These are phyloP conservation scores for Elegia similella DNA, from an alignment of 2,888 invertebrate genomes.

Conservation along the genomic window DNA sequence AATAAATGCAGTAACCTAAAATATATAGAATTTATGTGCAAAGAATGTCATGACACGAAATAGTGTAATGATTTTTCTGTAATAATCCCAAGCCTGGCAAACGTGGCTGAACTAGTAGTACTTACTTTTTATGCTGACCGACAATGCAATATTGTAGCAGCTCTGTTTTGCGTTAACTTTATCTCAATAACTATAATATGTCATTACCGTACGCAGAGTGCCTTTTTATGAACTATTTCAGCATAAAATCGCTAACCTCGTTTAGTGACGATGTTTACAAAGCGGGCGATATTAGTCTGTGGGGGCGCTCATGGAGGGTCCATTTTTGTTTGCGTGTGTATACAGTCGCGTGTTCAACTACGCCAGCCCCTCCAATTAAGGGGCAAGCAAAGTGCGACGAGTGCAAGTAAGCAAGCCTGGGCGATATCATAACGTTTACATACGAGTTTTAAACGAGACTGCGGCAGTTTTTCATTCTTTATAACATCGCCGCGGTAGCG, in stretches of 20 bases:
- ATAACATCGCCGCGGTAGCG: constrained; percentile 22
- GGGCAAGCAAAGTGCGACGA: constrained; percentile 69
- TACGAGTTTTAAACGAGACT: constrained; percentile 65
- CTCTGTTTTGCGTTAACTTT: constrained; percentile 7
- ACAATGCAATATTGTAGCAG: neutral
- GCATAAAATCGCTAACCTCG: constrained; percentile 60
- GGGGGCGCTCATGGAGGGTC: constrained; percentile 41
- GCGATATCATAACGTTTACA: constrained; percentile 71
- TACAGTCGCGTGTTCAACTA: constrained; percentile 59
- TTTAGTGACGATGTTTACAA: constrained; percentile 49
- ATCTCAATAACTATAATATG: constrained; percentile 22
- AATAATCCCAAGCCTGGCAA: too few species aligned
- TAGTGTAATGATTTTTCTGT: too few species aligned
- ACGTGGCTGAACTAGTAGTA: too few species aligned
- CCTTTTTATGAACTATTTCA: constrained; percentile 63
- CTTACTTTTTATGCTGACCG: too few species aligned
- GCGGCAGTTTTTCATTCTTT: constrained; percentile 43
- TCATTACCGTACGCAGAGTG: constrained; percentile 38
- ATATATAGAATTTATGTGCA: too few species aligned
- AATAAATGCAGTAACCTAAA: too few species aligned
- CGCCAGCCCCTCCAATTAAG: constrained; percentile 72
- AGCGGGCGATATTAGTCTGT: constrained; percentile 48
- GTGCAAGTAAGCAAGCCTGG: constrained; percentile 67
- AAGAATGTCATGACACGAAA: too few species aligned
- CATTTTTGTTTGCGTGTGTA: constrained; percentile 56